Evolutionary conservation across 2,113 vertebrate species (phyloP).

Genomic region (Phaetusa simplex): DNA sequence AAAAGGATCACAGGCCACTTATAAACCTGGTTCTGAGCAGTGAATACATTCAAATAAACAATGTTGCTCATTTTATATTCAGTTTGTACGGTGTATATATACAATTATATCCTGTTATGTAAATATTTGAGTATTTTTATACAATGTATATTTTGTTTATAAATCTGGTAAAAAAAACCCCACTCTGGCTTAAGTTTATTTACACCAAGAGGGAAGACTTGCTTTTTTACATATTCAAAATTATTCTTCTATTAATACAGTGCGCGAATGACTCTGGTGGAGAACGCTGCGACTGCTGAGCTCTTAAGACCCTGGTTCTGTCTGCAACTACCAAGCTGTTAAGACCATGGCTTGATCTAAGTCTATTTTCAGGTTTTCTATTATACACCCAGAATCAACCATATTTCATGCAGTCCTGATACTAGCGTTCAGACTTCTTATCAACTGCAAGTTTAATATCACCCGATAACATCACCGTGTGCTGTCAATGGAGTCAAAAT

Average conservation of each 20-base stretch:
- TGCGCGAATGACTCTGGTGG: neutral
- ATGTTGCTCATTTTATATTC: neutral
- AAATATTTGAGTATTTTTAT: neutral
- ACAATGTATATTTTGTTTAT: neutral
- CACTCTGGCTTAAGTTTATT: neutral
- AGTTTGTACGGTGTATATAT: neutral
- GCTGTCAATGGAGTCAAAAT: conserved; percentile 24
- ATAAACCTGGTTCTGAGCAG: neutral
- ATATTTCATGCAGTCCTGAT: neutral
- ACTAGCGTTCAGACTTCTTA: neutral
- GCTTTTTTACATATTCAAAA: neutral
- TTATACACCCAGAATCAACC: neutral
- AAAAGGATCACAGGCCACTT: neutral
- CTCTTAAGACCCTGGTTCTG: neutral
- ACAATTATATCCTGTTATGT: neutral
- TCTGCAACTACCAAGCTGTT: neutral
- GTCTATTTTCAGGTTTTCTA: conserved; percentile 13
- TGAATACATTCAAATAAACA: neutral
- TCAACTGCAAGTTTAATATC: conserved; percentile 25
- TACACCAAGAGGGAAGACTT: neutral
- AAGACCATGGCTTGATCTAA: neutral
- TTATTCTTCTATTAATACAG: neutral
- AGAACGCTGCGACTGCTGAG: neutral
- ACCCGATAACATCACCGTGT: neutral
- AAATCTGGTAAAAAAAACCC: neutral